Evolutionary conservation across 2,888 invertebrate genomes (phyloP), one percentile per base, ranked within the genome.

Genomic region (Didymodactylos carnosus): DNA sequence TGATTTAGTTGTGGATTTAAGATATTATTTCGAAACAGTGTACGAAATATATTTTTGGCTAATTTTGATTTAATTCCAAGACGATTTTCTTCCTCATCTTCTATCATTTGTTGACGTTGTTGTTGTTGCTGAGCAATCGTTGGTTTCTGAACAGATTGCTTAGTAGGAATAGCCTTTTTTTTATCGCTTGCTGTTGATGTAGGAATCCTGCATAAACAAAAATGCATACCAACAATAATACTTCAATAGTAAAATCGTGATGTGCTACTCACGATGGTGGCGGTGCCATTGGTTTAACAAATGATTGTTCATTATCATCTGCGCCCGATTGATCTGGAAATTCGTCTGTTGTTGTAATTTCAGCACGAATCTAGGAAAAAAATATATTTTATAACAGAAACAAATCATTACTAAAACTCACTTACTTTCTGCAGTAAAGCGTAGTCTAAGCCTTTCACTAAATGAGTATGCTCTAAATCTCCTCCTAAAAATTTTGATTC

Each of bases 401-500:
- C 19, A 4, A n/a, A n/a, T n/a, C n/a, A n/a, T n/a, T 1, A 11
- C 11, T 23, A 4, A n/a, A 23, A 27, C 25, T 8, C 4, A 19
- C 77, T 73, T 78, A 92, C 92, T 86, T 97, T 91, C 80, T 93
- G 92, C 75, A 94, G 83, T 72, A 94, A 84, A 0, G 93, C 92
- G 83, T 91, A 94, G 87, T 94, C 94, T 81, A 91, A 84, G 79
- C 93, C 98, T 85, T 98, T 99, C 79, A 99, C 98, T 87, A 99
- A 93, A 85, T 99, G 98, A 82, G 98, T 99, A 80, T 99, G 98
- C 80, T 98, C 95, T 91, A 98, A 95, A 84, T 98, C 98, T 87
- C 98, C 98, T 82, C 98, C 98, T 86, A 99, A 91, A 85, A 94
- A 99, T 85, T 99, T 99, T 0, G 98, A 98, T 85, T 98, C 97